Evolutionary conservation across 35 echinoderm and acorn worm species (phyloP).

Genomic region (Apostichopus californicus): DNA sequence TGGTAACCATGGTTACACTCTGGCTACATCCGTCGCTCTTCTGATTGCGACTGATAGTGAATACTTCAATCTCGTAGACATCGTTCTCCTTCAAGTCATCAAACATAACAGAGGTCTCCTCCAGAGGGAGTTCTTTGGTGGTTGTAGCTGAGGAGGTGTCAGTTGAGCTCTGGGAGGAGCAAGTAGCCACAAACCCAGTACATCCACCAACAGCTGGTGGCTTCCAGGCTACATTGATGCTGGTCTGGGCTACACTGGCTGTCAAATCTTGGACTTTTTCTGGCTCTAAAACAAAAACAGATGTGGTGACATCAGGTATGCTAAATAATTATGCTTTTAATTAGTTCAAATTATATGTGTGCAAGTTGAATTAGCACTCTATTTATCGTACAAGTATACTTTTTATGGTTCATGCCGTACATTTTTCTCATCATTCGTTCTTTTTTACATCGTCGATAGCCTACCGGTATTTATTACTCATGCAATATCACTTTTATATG

Average conservation of each 20-base stretch:
- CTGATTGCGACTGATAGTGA: slow-evolving; percentile 38
- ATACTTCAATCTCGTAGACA: slow-evolving; percentile 54
- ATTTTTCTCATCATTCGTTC: too few relatives aligned
- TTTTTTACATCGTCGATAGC: too few relatives aligned
- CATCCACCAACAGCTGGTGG: background rate
- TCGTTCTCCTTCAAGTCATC: slow-evolving; percentile 42
- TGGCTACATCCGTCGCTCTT: slow-evolving; percentile 32
- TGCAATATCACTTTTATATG: too few relatives aligned
- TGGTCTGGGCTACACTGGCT: background rate
- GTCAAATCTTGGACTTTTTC: slow-evolving; percentile 8
- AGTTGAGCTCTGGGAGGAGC: background rate
- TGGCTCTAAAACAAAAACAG: slow-evolving; percentile 7
- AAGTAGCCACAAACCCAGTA: slow-evolving; percentile 5
- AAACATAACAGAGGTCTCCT: slow-evolving; percentile 43
- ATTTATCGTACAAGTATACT: too few relatives aligned
- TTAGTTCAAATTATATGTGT: background rate
- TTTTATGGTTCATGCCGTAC: too few relatives aligned
- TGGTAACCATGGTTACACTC: background rate
- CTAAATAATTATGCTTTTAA: background rate
- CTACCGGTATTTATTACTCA: too few relatives aligned
- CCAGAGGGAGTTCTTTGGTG: slow-evolving; percentile 4
- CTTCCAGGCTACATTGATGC: slow-evolving; percentile 7
- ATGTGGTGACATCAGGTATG: background rate
- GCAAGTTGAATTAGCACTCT: too few relatives aligned
- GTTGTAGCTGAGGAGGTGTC: background rate